phyloP scores from a whole-genome alignment of 2,888 invertebrate species.

The Euproctis similis region DNA sequence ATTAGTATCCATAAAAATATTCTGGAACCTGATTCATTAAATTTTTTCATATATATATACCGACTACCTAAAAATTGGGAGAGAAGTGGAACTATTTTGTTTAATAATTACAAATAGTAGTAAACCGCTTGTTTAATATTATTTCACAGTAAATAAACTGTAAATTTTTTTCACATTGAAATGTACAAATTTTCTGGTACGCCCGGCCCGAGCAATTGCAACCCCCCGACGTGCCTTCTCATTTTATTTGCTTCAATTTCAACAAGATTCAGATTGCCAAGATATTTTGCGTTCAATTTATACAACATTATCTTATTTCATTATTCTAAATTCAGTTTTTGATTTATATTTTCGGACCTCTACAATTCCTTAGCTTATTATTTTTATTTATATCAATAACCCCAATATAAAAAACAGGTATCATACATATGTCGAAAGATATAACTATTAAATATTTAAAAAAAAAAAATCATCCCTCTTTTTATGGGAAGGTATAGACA shows the following conservation, averaged over 20 bases:
- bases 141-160: conserved; percentile 29
- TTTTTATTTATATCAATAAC: not conserved
- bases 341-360: not conserved
- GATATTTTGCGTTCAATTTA: conserved; percentile 55
- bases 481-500: too few relatives aligned
- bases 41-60: too few relatives aligned
- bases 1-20: too few relatives aligned
- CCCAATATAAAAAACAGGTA: too few relatives aligned
- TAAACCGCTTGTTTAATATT: too few relatives aligned
- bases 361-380: not conserved
- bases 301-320: conserved; percentile 40
- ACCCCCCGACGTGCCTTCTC: conserved; percentile 35
- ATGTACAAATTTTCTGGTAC: conserved; percentile 42
- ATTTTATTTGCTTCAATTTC: conserved; percentile 58
- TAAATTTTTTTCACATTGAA: conserved; percentile 35
- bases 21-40: too few relatives aligned
- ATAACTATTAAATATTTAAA: too few relatives aligned
- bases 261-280: conserved; percentile 53
- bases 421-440: too few relatives aligned
- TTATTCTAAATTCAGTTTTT: conserved; percentile 11
- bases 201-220: conserved; percentile 47
- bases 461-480: too few relatives aligned
- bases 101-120: too few relatives aligned
- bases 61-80: too few relatives aligned
- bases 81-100: too few relatives aligned